Conservation (phyloP, 37 sponge, comb jelly and placozoan species). For the Amphimedon queenslandica region DNA sequence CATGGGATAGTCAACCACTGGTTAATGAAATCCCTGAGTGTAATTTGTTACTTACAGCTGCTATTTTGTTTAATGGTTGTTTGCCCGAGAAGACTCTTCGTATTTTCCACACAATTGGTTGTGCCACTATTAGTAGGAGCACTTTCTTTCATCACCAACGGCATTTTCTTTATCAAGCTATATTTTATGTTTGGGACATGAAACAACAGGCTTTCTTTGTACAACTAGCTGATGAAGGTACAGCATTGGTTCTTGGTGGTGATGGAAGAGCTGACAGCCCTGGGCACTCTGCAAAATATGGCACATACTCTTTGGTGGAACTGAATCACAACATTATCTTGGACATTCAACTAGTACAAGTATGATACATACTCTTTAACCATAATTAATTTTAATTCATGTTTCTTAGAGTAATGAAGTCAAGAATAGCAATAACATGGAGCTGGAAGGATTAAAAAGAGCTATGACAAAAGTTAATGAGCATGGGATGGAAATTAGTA, state of each 20-base stretch:
- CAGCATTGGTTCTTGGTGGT: background rate
- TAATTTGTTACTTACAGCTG: constrained; percentile 25
- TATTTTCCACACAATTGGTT: background rate
- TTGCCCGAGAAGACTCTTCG: background rate
- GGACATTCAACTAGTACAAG: constrained; percentile 32
- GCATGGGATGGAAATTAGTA: constrained; percentile 1
- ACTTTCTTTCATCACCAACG: background rate
- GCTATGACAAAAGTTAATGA: background rate
- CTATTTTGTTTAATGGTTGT: constrained; percentile 16
- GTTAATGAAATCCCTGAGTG: constrained; percentile 18
- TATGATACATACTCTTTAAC: too few species aligned
- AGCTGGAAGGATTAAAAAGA: constrained; percentile 25
- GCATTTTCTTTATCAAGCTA: background rate
- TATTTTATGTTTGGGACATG: background rate
- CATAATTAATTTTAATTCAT: too few species aligned
- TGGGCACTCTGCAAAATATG: too few species aligned
- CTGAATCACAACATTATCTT: too few species aligned
- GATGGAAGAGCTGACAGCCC: too few species aligned
- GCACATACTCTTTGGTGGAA: constrained; percentile 23
- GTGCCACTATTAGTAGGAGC: background rate
- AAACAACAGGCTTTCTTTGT: background rate
- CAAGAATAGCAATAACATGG: constrained; percentile 30
- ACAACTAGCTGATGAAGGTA: background rate
- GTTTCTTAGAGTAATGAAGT: constrained; percentile 53
- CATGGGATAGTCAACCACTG: constrained; percentile 42